A percentile compares a stretch with the other conserved stretches of the same genome.
These are phyloP conservation scores for Mormyrus lacerda DNA, from an alignment of 2,113 vertebrate genomes.

Conservation along the genomic window DNA sequence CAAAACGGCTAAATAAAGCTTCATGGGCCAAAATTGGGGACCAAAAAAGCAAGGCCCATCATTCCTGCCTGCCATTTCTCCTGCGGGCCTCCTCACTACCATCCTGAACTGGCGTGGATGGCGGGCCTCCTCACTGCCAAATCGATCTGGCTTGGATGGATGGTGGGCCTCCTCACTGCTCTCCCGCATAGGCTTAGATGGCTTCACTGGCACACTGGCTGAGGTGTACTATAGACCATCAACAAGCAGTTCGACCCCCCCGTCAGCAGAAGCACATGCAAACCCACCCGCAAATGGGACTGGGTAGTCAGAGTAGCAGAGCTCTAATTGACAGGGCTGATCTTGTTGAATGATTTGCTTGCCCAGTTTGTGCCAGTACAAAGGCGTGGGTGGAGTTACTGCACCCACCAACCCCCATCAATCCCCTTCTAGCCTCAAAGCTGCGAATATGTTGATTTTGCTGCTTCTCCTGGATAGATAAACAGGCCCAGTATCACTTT, in stretches of 20 bases:
- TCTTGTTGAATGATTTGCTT: neutral
- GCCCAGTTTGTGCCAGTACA: neutral
- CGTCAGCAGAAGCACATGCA: neutral
- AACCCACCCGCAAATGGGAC: neutral
- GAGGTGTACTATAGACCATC: neutral
- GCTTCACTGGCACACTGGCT: neutral
- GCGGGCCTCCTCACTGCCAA: too few relatives aligned
- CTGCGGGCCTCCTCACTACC: neutral
- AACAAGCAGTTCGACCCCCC: neutral
- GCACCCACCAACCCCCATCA: neutral
- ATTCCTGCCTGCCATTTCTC: neutral
- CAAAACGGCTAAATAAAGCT: neutral
- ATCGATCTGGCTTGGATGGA: too few relatives aligned
- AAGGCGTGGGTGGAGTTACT: neutral
- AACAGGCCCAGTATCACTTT: neutral
- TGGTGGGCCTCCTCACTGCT: too few relatives aligned
- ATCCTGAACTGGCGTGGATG: too few relatives aligned
- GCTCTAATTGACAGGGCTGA: slow-evolving; percentile 3
- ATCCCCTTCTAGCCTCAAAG: neutral
- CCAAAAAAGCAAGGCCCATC: neutral
- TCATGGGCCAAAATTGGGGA: neutral
- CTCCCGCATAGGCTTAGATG: neutral
- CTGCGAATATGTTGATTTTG: neutral
- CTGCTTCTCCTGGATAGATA: neutral
- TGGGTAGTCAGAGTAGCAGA: neutral